Evolutionary conservation across 2,888 invertebrate species (phyloP).

Genomic region (Eupithecia subfuscata): DNA sequence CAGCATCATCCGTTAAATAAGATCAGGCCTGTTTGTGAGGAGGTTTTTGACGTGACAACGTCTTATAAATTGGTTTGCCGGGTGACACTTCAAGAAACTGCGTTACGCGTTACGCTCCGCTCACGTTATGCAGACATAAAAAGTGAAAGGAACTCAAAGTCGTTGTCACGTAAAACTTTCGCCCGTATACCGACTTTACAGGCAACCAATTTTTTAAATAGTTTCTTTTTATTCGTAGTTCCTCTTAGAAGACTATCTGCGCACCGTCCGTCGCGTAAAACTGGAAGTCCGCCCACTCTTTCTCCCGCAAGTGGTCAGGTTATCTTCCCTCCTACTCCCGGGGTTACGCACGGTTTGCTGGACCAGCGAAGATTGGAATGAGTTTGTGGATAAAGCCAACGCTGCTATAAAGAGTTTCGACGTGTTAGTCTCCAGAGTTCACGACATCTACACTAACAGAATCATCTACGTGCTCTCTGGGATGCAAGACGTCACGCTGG

Average conservation of each 20-base stretch:
- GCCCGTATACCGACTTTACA: too few species aligned
- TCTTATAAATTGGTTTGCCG: too few species aligned
- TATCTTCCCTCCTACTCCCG: conserved; percentile 92
- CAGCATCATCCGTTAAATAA: too few species aligned
- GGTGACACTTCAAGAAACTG: too few species aligned
- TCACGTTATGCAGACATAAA: too few species aligned
- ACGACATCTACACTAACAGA: conserved; percentile 95
- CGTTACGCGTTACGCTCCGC: too few species aligned
- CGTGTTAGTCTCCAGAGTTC: conserved; percentile 89
- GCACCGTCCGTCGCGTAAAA: conserved; percentile 90
- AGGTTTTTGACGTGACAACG: too few species aligned
- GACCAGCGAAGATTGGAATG: conserved; percentile 93
- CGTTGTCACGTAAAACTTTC: too few species aligned
- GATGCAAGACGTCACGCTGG: conserved; percentile 93
- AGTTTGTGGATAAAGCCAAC: conserved; percentile 90
- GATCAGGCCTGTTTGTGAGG: not conserved
- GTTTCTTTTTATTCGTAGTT: conserved; percentile 78
- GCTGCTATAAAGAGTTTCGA: conserved; percentile 92
- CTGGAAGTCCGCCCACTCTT: conserved; percentile 95
- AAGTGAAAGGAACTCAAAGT: too few species aligned
- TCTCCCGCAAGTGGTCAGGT: conserved; percentile 92
- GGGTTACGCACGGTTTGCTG: conserved; percentile 92
- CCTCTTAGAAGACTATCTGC: conserved; percentile 89
- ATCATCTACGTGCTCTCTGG: conserved; percentile 93
- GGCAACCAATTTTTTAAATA: not conserved